Base-by-base conservation (phyloP, 2,888 invertebrate genomes). In the Exephanes ischioxanthus region DNA sequence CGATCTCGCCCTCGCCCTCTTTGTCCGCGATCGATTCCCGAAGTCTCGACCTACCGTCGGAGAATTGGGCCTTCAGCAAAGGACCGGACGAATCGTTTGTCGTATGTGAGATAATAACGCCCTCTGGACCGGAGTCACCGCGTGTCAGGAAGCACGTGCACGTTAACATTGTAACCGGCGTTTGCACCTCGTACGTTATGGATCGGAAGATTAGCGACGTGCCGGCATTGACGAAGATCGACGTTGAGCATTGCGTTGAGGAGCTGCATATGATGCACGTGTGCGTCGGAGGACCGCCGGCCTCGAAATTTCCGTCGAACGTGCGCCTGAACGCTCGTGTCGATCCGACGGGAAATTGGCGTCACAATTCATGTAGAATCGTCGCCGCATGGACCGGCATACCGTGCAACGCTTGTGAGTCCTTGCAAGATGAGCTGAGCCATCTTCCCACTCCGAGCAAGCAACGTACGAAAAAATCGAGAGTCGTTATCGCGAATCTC, bases 181-280 rank as follows among this genome's bases (percentile, higher is more conserved):
- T 55, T 26, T 85, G 85, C 53, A 66, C 61, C 3, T 78, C 81
- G 14, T 85, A 78, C 78, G 66, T 85, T 26, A 53, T 85, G 68
- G 81, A 85, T 70, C 61, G 77, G 19, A 73, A 81, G 16, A 81
- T 85, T 73, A 85, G 81, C 70, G 84, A 85, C 5, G 37, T 68
- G 9, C 53, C 51, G 48, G 58, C 70, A 0, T 1, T 22, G 4
- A 78, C 68, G 45, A 68, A 33, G 33, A 14, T 1, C 26, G 81
- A 85, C 61, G 63, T 85, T 2, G 85, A 85, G 22, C 78, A 45
- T 70, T 81, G 81, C 77, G 26, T 85, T 73, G 85, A 85, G 63
- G 81, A 81, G 14, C 53, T 85, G 4, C 45, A 81, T 22, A 82
- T 75, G 81, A 70, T 85, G 75, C 19, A 33, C 26, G 73, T 79